These are phyloP conservation scores for Microctonus aethiopoides DNA, from an alignment of 2,888 invertebrate genomes.

Conservation along the genomic window DNA sequence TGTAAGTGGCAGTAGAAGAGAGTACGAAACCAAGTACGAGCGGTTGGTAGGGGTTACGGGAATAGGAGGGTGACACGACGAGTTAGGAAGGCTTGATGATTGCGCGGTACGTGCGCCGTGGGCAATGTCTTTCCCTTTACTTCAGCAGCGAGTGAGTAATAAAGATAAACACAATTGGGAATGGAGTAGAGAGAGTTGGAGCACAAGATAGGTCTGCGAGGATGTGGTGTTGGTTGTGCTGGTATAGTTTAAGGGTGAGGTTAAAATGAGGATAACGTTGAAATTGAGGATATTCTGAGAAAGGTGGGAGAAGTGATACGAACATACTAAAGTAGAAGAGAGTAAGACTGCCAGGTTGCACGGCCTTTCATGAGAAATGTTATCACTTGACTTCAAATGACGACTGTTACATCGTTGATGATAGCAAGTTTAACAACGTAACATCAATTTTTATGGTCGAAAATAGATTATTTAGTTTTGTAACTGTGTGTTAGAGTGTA, in stretches of 20 bases:
- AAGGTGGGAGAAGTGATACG: background rate
- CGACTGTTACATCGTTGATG: background rate
- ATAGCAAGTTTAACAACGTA: background rate
- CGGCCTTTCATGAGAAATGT: background rate
- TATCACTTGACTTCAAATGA: background rate
- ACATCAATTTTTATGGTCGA: background rate
- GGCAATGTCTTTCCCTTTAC: conserved; percentile 22
- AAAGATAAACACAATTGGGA: conserved; percentile 53
- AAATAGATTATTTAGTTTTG: background rate
- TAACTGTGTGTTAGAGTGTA: no score
- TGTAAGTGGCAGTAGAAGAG: background rate
- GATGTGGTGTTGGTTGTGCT: background rate
- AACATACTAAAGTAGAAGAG: background rate
- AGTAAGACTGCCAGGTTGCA: background rate
- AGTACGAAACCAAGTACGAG: no score
- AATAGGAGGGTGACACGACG: background rate
- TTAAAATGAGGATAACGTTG: background rate
- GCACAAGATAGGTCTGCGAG: background rate
- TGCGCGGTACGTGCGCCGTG: conserved; percentile 24
- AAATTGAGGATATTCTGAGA: background rate
- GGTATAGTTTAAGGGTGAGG: background rate
- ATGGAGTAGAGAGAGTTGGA: conserved; percentile 26
- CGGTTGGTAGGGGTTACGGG: background rate
- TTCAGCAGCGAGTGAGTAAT: conserved; percentile 45
- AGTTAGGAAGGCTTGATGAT: conserved; percentile 39